These are phyloP conservation scores for Meloe dianella DNA, from an alignment of 2,888 invertebrate genomes.

Conservation along the genomic window DNA sequence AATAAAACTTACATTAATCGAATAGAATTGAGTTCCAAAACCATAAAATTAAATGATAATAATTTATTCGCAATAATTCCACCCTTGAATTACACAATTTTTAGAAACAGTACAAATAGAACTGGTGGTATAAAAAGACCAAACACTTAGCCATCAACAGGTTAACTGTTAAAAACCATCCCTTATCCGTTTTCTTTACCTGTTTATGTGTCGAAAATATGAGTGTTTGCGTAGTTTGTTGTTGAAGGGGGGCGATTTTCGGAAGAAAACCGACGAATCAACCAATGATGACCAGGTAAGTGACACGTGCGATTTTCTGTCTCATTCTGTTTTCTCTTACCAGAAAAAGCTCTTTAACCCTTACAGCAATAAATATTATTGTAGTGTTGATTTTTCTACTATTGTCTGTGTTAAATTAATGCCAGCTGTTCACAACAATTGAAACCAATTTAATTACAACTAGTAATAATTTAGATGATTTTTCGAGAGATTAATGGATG, in stretches of 20 bases:
- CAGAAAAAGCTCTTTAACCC: neutral
- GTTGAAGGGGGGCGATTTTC: neutral
- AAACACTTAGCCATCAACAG: neutral
- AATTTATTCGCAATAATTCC: neutral
- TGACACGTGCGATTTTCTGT: constrained; percentile 45
- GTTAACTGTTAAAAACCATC: constrained; percentile 5
- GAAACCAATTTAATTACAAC: constrained; percentile 6
- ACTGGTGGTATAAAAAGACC: no score
- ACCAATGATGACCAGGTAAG: constrained; percentile 27
- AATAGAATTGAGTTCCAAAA: no score
- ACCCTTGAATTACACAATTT: constrained; percentile 7
- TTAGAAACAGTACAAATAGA: neutral
- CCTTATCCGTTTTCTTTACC: neutral
- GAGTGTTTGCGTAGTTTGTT: neutral
- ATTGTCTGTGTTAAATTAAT: constrained; percentile 34
- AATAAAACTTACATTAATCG: neutral
- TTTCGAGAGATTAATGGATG: neutral
- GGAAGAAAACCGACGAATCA: neutral
- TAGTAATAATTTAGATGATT: constrained; percentile 1
- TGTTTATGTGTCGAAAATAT: neutral
- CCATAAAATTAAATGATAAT: no score
- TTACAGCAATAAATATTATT: neutral
- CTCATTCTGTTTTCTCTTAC: neutral
- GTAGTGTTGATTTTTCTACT: neutral
- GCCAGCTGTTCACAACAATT: constrained; percentile 24